Evolutionary conservation across 2,113 vertebrate genomes (phyloP).

Genomic region (Varanus salvator): DNA sequence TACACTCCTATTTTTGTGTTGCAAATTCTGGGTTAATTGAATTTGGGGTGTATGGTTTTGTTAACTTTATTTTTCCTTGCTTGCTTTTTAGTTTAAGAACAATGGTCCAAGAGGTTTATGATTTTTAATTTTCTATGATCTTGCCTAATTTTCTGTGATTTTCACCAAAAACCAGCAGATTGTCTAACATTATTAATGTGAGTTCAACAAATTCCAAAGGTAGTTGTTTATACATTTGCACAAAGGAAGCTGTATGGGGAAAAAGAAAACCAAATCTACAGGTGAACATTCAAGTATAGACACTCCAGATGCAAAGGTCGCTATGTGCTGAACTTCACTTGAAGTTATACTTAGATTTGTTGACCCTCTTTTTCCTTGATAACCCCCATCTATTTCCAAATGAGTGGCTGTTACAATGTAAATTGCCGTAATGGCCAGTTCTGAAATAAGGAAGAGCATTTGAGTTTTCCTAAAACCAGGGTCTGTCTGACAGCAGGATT

Average conservation of each 20-base stretch:
- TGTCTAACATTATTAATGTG: background rate
- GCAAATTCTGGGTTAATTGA: too few species aligned
- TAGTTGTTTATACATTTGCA: background rate
- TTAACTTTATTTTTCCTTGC: too few species aligned
- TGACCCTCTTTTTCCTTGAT: slow-evolving; percentile 23
- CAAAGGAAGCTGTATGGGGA: background rate
- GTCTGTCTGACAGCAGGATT: slow-evolving; percentile 21
- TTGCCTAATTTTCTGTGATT: background rate
- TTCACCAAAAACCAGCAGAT: background rate
- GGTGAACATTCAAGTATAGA: background rate
- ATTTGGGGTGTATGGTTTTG: too few species aligned
- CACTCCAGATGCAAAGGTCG: background rate
- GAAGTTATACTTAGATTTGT: background rate
- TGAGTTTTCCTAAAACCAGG: slow-evolving; percentile 25
- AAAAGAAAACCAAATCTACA: background rate
- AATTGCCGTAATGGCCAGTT: slow-evolving; percentile 34
- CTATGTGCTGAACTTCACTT: background rate
- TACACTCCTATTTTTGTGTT: too few species aligned
- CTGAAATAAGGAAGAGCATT: slow-evolving; percentile 37
- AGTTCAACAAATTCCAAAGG: background rate
- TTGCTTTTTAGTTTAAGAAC: background rate
- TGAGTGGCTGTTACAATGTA: slow-evolving; percentile 33
- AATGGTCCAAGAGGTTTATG: background rate
- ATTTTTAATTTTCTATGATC: background rate
- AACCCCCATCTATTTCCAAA: slow-evolving; percentile 3